phyloP scores from a whole-genome alignment of 1,140 invertebrate genomes.

The Sesamia nonagrioides region DNA sequence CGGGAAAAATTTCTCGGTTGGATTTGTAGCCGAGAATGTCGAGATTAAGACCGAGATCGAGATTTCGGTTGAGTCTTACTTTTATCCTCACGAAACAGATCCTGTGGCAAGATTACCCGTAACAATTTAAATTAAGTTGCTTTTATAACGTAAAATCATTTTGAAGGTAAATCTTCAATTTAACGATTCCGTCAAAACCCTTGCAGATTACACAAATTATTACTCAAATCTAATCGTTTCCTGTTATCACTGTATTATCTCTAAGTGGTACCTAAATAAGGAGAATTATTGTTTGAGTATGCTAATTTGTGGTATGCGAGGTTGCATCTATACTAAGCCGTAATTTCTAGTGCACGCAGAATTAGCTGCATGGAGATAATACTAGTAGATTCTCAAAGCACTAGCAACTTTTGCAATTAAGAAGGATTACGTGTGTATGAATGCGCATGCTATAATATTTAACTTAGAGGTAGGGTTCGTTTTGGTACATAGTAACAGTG shows the following conservation, averaged over 20 bases:
- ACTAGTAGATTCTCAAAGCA: not conserved
- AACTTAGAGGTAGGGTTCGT: not conserved
- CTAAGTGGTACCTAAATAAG: not conserved
- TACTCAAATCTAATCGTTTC: not conserved
- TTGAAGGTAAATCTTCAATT: not conserved
- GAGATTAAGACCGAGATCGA: too few relatives aligned
- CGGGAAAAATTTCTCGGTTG: too few relatives aligned
- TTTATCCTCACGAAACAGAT: too few relatives aligned
- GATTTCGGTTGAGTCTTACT: too few relatives aligned
- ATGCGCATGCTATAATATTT: not conserved
- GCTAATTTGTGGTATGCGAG: constrained; percentile 8
- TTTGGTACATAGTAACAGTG: not conserved
- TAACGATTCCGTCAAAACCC: not conserved
- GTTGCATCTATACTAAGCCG: constrained; percentile 3
- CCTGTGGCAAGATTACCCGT: too few relatives aligned
- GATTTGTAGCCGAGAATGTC: too few relatives aligned
- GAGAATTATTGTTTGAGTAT: constrained; percentile 4
- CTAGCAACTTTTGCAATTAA: constrained; percentile 24
- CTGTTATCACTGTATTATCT: not conserved
- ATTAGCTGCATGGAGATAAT: not conserved
- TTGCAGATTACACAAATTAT: not conserved
- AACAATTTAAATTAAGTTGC: too few relatives aligned
- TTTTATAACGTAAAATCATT: too few relatives aligned
- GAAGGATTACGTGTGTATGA: constrained; percentile 4
- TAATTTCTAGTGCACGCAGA: constrained; percentile 8